Base-by-base conservation (phyloP, 2,113 vertebrate species). In the Okapia johnstoni region DNA sequence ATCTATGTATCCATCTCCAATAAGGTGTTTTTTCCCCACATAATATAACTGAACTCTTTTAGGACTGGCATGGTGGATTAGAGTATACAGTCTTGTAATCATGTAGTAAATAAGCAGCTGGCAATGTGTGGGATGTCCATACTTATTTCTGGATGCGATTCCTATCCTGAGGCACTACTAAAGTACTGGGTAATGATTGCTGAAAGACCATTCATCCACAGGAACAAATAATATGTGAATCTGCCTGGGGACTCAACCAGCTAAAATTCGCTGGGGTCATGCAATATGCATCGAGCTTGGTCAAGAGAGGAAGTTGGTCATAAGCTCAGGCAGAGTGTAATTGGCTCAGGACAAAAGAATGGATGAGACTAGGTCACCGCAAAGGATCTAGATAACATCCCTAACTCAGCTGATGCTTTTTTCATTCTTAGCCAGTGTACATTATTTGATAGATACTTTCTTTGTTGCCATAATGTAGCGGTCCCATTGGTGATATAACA, bases 181-280 rank as follows among this genome's bases (percentile, higher is more conserved):
- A 97, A 96, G 46, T 85, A 91, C 48, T 16, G 77, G 61, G 90
- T 96, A 97, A 98, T 98, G 77, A 81, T 63, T 97, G 60, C 90
- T 97, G 95, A 98, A 97, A 93, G 85, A 61, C 96, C 50, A 93
- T 97, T 96, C 94, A 98, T 97, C 85, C 94, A 86, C 94, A 97
- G 81, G 77, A 97, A 91, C 85, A 96, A 96, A 97, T 98, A 97
- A 97, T 88, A 88, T 97, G 95, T 93, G 97, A 92, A 86, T 98
- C 85, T 95, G 94, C 96, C 97, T 96, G 85, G 81, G 94, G 97
- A 94, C 55, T 96, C 60, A 94, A 90, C 81, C 70, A 97, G 93
- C 95, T 96, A 96, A 98, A 97, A 98, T 98, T 97, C 94, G 88
- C 87, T 96, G 57, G 76, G 88, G 85, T 94, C 81, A 98, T 97